phyloP scores from a whole-genome alignment of 2,797 vertebrate genomes.

The Rhodeus uyekii region DNA sequence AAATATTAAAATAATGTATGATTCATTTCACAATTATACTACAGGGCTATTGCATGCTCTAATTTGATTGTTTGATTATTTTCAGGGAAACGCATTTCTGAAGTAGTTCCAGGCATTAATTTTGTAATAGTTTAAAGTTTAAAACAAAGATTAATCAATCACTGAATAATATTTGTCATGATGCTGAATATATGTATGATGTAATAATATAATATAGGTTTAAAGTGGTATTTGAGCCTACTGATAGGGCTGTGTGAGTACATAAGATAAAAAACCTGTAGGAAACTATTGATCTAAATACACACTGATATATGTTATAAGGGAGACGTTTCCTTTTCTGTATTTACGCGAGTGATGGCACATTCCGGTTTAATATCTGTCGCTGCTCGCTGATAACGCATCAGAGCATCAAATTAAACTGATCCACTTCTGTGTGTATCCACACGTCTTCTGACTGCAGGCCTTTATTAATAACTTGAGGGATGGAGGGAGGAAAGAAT shows the following conservation, averaged over 20 bases:
- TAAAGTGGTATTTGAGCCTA: background rate
- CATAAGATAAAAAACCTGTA: background rate
- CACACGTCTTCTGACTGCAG: slow-evolving; percentile 26
- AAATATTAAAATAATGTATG: too few relatives aligned
- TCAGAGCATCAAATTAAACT: slow-evolving; percentile 36
- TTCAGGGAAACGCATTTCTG: too few relatives aligned
- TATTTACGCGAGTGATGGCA: background rate
- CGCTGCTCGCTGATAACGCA: slow-evolving; percentile 8
- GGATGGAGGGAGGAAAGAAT: slow-evolving; percentile 42
- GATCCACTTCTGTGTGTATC: slow-evolving; percentile 33
- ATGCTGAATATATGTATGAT: too few relatives aligned
- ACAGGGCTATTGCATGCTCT: too few relatives aligned
- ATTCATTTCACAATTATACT: too few relatives aligned
- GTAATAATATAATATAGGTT: background rate
- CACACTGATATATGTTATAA: background rate
- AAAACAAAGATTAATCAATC: background rate
- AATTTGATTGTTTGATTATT: too few relatives aligned
- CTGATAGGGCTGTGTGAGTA: background rate
- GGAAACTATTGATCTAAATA: background rate
- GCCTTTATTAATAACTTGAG: slow-evolving; percentile 39
- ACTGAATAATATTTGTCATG: background rate
- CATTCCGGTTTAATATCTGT: slow-evolving; percentile 23
- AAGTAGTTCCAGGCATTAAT: too few relatives aligned
- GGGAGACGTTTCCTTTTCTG: background rate
- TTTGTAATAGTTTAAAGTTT: too few relatives aligned